Evolutionary conservation across 2,888 invertebrate species (phyloP), one percentile per base, ranked within the genome.

Genomic region (Altica lythri): DNA sequence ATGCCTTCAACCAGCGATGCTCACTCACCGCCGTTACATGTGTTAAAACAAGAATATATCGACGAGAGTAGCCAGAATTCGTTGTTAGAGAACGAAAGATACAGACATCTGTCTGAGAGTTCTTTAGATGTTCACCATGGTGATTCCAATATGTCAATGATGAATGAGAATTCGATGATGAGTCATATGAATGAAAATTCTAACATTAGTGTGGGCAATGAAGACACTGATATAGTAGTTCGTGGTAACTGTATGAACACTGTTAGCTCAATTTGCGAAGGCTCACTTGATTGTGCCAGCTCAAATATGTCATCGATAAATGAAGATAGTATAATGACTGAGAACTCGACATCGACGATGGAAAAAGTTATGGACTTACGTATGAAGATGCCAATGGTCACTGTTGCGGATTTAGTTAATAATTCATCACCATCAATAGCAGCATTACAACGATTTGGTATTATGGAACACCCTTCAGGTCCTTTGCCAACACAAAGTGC

Each of bases 11-110:
- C 82, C 49, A 82, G 82, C 17, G 85, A 85, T 64, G 78, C 80
- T 45, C 78, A 79, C 65, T 78, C 80, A 32, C 80, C 82, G 2
- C 80, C 80, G 1, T 69, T 81, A 53, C 80, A 79, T 8, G 51
- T 63, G 12, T 77, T 87, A 37, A 88, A 88, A 73, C 85, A 84
- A 38, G 85, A 89, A 77, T 77, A 86, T 38, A 73, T 85, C 29
- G 90, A 90, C 71, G 90, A 90, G 58, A 83, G 81, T 62, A 88
- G 89, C 68, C 86, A 88, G 72, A 83, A 81, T 63, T 85, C 85
- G 13, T 72, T 83, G 54, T 69, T 72, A 37, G 76, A 77, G 38
- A 62, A 71, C 1, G 69, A 71, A 42, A 68, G 75, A n/a, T 76
- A 70, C 62, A 61, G 75, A 56, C 72, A 73, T 47, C 64, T 76